These are phyloP conservation scores for Melanotaenia parkinsoni DNA, from an alignment of 2,797 vertebrate species.

Conservation along the genomic window DNA sequence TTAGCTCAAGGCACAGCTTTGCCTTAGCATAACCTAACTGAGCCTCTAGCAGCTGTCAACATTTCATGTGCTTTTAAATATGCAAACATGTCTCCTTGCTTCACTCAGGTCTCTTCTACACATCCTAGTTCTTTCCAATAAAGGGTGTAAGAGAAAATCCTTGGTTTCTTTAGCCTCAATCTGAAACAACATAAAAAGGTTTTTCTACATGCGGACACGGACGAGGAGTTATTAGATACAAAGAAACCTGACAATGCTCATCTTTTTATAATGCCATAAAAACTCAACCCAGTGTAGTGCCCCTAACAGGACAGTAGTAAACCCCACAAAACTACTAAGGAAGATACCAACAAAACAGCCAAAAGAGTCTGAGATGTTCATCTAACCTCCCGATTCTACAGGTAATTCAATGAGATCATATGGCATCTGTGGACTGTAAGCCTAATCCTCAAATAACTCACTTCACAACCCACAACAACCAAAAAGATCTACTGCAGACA, in stretches of 20 bases:
- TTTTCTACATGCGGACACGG: not conserved
- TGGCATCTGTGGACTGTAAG: not conserved
- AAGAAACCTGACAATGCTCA: too few species aligned
- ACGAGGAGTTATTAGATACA: too few species aligned
- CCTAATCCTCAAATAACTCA: not conserved
- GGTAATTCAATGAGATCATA: not conserved
- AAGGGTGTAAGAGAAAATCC: not conserved
- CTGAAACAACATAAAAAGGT: not conserved
- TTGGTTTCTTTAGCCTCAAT: not conserved
- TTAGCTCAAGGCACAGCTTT: slow-evolving; percentile 1
- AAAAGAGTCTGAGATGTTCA: too few species aligned
- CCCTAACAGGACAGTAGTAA: too few species aligned
- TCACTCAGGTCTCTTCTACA: not conserved
- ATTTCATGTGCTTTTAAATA: not conserved
- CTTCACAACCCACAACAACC: too few species aligned
- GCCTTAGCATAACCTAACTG: not conserved
- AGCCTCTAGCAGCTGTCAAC: not conserved
- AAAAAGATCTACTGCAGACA: too few species aligned
- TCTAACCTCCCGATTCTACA: not conserved
- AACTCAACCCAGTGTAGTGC: too few species aligned
- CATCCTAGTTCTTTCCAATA: not conserved
- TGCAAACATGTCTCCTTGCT: not conserved
- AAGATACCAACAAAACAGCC: too few species aligned
- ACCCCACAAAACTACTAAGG: too few species aligned
- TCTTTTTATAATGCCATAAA: too few species aligned